Percentiles rank a stretch among this genome's conserved stretches.
phyloP scores from a whole-genome alignment of 1,140 invertebrate species.

The Camponotus pennsylvanicus region DNA sequence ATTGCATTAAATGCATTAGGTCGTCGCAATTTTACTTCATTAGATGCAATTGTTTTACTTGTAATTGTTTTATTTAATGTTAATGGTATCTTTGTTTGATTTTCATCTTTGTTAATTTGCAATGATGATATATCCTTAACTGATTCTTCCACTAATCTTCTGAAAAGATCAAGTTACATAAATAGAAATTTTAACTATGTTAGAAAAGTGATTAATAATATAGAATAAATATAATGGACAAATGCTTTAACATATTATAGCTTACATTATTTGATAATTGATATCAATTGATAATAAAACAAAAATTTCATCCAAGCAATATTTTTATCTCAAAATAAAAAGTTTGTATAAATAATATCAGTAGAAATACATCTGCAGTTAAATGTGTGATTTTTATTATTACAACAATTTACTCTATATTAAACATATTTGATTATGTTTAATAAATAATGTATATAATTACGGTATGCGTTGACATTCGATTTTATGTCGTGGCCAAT shows the following conservation, averaged over 20 bases:
- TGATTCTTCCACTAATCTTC: slow-evolving; percentile 6
- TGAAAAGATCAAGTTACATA: neutral
- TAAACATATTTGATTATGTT: neutral
- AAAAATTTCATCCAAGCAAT: neutral
- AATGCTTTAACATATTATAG: neutral
- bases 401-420: neutral
- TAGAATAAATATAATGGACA: neutral
- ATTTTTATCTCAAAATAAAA: too few relatives aligned
- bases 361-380: neutral
- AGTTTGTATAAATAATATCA: neutral
- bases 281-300: neutral
- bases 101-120: neutral
- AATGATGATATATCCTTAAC: neutral
- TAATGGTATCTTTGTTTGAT: neutral
- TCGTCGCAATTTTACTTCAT: neutral
- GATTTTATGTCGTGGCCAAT: slow-evolving; percentile 79
- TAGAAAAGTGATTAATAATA: neutral
- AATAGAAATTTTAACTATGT: neutral
- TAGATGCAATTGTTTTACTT: neutral
- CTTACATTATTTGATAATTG: neutral
- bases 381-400: neutral
- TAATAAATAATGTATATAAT: slow-evolving; percentile 51
- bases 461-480: slow-evolving; percentile 79
- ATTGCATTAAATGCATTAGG: neutral
- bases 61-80: neutral